phyloP scores from a whole-genome alignment of 2,888 invertebrate species.

The Agriotes lineatus region DNA sequence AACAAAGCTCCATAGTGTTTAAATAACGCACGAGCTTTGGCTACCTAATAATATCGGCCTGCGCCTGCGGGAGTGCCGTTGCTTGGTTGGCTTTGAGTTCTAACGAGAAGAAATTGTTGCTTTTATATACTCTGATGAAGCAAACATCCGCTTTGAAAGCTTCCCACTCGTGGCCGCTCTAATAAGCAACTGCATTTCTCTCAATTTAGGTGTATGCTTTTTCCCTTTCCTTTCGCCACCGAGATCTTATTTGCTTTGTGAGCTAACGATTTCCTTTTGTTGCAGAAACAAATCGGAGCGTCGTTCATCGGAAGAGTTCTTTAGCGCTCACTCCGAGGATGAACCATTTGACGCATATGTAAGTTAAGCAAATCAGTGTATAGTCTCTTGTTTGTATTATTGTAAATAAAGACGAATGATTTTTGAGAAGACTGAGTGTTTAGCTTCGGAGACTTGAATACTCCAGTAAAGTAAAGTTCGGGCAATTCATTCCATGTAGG shows the following conservation, averaged over 20 bases:
- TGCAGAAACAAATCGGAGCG: conserved; percentile 71
- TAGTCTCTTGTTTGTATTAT: too few species aligned
- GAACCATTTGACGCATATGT: conserved; percentile 78
- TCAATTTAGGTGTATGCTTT: conserved; percentile 9
- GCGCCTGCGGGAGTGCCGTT: not conserved
- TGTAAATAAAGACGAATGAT: too few species aligned
- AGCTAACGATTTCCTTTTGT: conserved; percentile 40
- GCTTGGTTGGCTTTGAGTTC: conserved; percentile 7
- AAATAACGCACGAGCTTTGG: conserved; percentile 4
- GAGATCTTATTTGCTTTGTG: not conserved
- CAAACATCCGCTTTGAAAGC: conserved; percentile 7
- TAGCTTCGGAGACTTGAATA: too few species aligned
- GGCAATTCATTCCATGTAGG: too few species aligned
- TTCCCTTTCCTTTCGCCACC: not conserved
- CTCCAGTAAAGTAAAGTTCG: too few species aligned
- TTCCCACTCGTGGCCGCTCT: not conserved
- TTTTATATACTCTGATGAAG: conserved; percentile 19
- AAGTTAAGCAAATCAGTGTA: too few species aligned
- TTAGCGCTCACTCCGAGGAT: conserved; percentile 78
- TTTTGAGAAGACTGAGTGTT: too few species aligned
- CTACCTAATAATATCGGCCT: conserved; percentile 14
- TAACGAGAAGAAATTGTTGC: conserved; percentile 20
- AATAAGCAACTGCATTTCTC: conserved; percentile 27
- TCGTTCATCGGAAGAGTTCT: conserved; percentile 76
- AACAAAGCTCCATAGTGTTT: conserved; percentile 8